These are phyloP conservation scores for Meriones unguiculatus DNA, from an alignment of 2,113 vertebrate genomes.

Conservation along the genomic window DNA sequence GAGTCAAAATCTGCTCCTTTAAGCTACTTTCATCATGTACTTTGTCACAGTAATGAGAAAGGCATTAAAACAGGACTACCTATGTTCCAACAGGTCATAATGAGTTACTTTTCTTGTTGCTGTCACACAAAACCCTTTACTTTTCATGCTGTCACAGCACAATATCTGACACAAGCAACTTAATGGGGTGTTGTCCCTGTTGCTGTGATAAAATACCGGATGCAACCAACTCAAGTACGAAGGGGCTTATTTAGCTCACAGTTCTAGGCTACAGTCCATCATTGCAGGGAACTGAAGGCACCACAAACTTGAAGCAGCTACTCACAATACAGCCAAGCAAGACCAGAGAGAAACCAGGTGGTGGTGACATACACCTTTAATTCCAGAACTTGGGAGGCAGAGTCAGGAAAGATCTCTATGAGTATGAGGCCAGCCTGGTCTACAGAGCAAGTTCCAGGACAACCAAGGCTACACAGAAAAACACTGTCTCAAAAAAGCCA, in stretches of 20 bases:
- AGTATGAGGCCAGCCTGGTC: too few relatives aligned
- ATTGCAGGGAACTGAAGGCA: neutral
- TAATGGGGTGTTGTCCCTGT: neutral
- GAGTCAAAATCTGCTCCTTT: neutral
- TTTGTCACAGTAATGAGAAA: neutral
- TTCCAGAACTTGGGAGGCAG: too few relatives aligned
- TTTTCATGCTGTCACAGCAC: neutral
- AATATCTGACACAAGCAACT: too few relatives aligned
- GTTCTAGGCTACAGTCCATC: neutral
- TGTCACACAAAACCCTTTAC: neutral
- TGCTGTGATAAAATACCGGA: neutral
- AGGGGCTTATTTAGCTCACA: neutral
- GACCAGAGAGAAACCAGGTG: too few relatives aligned
- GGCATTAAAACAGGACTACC: neutral
- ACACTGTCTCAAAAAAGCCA: too few relatives aligned
- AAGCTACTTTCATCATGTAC: too few relatives aligned
- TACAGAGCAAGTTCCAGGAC: too few relatives aligned
- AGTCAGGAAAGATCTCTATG: too few relatives aligned
- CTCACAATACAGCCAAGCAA: too few relatives aligned
- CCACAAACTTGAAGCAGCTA: too few relatives aligned
- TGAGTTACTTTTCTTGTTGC: neutral
- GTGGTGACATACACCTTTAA: too few relatives aligned
- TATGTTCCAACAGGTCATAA: neutral
- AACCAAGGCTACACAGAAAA: too few relatives aligned
- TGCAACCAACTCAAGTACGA: neutral